Base-by-base conservation (phyloP, 2,797 vertebrate species). In the Gadopsis bispinosus region DNA sequence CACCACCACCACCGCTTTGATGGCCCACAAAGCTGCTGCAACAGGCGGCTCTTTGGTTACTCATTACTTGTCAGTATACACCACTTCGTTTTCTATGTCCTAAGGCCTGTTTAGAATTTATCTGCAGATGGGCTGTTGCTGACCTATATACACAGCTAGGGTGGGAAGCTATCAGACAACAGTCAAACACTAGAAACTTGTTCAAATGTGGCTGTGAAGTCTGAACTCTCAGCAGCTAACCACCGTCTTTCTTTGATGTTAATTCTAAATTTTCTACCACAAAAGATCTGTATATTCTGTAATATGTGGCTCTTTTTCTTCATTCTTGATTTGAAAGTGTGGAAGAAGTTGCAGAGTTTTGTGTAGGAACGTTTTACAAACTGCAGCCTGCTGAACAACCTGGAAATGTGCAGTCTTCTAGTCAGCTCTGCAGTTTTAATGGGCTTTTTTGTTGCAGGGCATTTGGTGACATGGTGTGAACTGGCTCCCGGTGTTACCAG, bases 61-160 rank as follows among this genome's bases (percentile, higher is more conserved):
- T 90, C 78, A 89, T 90, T 87, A 82, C 86, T 88, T 73, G 41
- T 26, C 67, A 73, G 68, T 64, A 80, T 85, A 81, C 89, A 76
- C 47, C 50, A 35, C 75, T 70, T 56, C 81, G 71, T 81, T 83
- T 80, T 83, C 76, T 68, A 31, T 43, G 68, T 69, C 20, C 20
- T 62, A 0, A 37, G 56, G 33, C 31, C 68, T 83, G 73, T 81
- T 79, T 71, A 73, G 81, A 83, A 83, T 87, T 82, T 81, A 81
- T 87, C 74, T 75, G 60, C 80, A 85, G 76, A 75, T 39, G 0
- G 50, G 45, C 41, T 79, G 83, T 76, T 7, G n/a, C 69, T 92
- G 84, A 88, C 88, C 85, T 81, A 86, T 81, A 91, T 85, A 71
- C 66, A 29, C 17, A 62, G 43, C 10, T 45, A n/a, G 59, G 33